Percentiles rank a stretch among this genome's conserved stretches.
phyloP scores from a whole-genome alignment of 2,888 invertebrate species.

The Mesorhabditis spiculigera region DNA sequence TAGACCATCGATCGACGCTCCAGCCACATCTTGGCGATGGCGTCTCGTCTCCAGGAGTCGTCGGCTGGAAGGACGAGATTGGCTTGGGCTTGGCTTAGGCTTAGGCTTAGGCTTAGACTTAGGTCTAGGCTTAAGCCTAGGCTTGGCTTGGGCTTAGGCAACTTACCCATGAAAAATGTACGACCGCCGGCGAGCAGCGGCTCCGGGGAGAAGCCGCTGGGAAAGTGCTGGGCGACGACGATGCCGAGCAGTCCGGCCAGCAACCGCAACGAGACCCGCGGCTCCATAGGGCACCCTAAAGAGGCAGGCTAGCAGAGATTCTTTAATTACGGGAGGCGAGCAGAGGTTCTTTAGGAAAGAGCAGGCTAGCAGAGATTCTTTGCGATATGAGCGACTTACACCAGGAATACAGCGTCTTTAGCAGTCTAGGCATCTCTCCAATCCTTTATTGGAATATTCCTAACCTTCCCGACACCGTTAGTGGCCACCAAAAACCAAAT shows the following conservation, averaged over 20 bases:
- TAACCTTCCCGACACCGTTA: too few relatives aligned
- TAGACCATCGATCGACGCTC: constrained; percentile 25
- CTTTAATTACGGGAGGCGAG: not conserved
- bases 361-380: too few relatives aligned
- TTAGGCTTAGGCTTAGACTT: not conserved
- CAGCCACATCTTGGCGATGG: constrained; percentile 27
- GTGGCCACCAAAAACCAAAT: too few relatives aligned
- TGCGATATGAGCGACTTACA: too few relatives aligned
- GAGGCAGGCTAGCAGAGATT: too few relatives aligned
- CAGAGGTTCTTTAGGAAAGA: too few relatives aligned
- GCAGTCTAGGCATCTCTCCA: too few relatives aligned
- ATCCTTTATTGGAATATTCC: too few relatives aligned
- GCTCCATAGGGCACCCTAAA: too few relatives aligned
- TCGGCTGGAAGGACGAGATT: constrained; percentile 17
- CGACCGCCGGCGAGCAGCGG: not conserved
- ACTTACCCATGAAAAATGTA: not conserved
- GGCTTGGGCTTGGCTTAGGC: not conserved
- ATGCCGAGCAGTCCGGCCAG: not conserved
- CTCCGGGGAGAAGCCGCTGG: not conserved
- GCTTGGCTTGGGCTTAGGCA: not conserved
- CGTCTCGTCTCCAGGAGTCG: constrained; percentile 24
- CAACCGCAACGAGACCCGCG: not conserved
- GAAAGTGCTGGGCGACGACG: not conserved
- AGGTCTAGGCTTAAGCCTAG: too few relatives aligned
- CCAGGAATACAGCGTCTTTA: too few relatives aligned